Conservation (phyloP, 2,888 invertebrate species). For the Kryphioiulus occultus region DNA sequence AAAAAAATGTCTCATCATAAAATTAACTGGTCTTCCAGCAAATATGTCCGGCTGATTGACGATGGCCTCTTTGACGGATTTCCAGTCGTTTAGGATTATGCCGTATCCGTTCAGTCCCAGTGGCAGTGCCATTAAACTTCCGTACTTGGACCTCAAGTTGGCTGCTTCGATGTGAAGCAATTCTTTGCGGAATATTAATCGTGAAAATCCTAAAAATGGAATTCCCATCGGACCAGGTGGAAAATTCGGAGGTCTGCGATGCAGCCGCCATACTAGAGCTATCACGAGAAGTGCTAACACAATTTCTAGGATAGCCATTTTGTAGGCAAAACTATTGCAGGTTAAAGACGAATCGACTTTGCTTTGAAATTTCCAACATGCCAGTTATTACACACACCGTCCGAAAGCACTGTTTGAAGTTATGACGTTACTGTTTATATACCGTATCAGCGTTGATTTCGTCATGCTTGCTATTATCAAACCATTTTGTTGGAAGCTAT, state of each 20-base stretch:
- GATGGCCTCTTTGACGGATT: neutral
- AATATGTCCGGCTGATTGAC: neutral
- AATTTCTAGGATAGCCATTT: neutral
- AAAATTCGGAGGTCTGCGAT: neutral
- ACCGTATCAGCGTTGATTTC: no score
- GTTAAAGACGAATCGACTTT: no score
- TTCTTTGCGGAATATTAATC: neutral
- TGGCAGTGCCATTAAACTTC: neutral
- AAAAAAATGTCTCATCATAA: neutral
- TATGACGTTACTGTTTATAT: no score
- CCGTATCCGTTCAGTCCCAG: neutral
- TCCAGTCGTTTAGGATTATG: neutral
- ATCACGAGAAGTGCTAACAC: neutral
- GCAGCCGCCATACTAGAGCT: neutral
- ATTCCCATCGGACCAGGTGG: constrained; percentile 1
- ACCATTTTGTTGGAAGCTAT: no score
- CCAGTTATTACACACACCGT: no score
- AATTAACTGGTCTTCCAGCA: neutral
- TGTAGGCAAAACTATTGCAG: no score
- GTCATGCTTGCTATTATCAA: no score
- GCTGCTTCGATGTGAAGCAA: neutral
- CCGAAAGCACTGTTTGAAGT: no score
- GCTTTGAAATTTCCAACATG: no score
- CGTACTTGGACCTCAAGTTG: neutral
- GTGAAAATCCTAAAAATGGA: neutral